Evolutionary conservation across 2,797 vertebrate species (phyloP).

Genomic region (Poeciliopsis turneri): DNA sequence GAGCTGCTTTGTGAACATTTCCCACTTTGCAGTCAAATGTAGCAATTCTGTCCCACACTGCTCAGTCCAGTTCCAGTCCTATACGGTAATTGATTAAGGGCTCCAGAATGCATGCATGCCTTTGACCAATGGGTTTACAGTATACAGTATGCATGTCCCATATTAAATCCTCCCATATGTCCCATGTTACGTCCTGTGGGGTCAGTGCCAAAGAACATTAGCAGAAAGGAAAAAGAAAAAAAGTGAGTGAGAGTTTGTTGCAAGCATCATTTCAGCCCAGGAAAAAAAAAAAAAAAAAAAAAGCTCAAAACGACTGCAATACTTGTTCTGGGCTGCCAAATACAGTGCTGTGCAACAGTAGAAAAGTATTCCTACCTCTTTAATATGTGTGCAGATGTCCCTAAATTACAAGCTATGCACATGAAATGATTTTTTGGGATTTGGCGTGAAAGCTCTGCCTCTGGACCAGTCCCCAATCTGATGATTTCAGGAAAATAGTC

Average conservation of each 20-base stretch:
- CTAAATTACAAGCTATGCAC: background rate
- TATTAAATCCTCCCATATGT: too few relatives aligned
- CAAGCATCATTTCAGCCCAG: slow-evolving; percentile 39
- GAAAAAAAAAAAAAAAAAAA: slow-evolving; percentile 26
- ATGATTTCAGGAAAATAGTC: too few relatives aligned
- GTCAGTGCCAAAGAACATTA: slow-evolving; percentile 46
- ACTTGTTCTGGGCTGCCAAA: slow-evolving; percentile 35
- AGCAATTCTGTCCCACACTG: slow-evolving; percentile 23
- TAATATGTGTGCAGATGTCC: background rate
- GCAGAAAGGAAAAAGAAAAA: slow-evolving; percentile 35
- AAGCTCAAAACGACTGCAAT: slow-evolving; percentile 34
- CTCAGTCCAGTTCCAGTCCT: slow-evolving; percentile 14
- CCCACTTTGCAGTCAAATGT: slow-evolving; percentile 37
- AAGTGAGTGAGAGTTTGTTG: slow-evolving; percentile 49
- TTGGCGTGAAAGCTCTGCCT: background rate
- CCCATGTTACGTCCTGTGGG: slow-evolving; percentile 7
- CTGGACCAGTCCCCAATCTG: too few relatives aligned
- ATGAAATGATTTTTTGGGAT: background rate
- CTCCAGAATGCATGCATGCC: slow-evolving; percentile 36
- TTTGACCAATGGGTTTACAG: slow-evolving; percentile 31
- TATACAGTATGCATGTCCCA: slow-evolving; percentile 29
- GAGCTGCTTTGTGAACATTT: slow-evolving; percentile 44
- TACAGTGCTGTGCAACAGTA: background rate
- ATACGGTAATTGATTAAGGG: background rate
- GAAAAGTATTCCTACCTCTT: background rate